Base-by-base conservation (phyloP, 2,888 invertebrate species). In the Drosophila seclusa region DNA sequence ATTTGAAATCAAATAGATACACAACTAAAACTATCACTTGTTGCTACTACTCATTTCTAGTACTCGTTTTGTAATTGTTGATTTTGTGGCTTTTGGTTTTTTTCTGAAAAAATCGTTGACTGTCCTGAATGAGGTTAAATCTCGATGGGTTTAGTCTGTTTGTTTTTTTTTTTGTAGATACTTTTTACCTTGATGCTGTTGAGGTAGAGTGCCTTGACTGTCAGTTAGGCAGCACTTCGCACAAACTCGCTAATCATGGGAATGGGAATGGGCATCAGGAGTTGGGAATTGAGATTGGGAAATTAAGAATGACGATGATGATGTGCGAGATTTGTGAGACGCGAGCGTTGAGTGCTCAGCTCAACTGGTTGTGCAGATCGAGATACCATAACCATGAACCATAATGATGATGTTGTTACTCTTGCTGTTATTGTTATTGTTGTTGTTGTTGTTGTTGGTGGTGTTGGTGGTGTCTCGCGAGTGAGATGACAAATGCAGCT, bases 211-310 rank as follows among this genome's bases (percentile, higher is more conserved):
- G 64, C 53, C 54, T 59, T 34, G 31, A 31, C 29, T 24, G 53
- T 54, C 53, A 32, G 32, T 13, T 27, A 34, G 29, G 58, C 71
- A 18, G 42, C 49, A 64, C 61, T 70, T 78, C 67, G 54, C 77
- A 78, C 49, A 31, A 16, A 49, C 54, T 62, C 61, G 80, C 77
- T 80, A 78, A 78, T 76, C 61, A 76, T 76, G 76, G 58, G 77
- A 75, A 80, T 77, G 64, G 68, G 72, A 72, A 60, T 76, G 58
- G 59, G 27, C 7, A 48, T 45, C 27, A 5, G 27, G 54, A 16
- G 11, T 40, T 55, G 29, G 16, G 57, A 31, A 42, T 21, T 31
- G 59, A 29, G 62, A 68, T 79, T 79, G 71, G 71, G 67, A 65
- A 76, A 79, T 62, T 55, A 67, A 52, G 60, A 70, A 64, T 73